Base-by-base conservation (phyloP, 2,113 vertebrate species). In the Spea bombifrons region DNA sequence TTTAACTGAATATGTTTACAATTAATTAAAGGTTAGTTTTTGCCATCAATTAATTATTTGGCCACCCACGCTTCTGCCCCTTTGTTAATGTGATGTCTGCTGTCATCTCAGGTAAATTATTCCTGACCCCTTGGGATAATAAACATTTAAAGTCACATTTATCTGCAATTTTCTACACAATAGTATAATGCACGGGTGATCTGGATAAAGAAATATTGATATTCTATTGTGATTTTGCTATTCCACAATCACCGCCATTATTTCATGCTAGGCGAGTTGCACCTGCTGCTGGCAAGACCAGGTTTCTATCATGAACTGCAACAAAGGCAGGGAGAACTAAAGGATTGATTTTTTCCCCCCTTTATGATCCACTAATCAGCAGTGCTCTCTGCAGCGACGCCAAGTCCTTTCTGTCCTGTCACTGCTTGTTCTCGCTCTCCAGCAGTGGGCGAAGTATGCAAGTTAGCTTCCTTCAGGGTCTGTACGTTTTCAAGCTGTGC, bases 381-480 rank as follows among this genome's bases (percentile, higher is more conserved):
- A 61, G 50, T 66, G 48, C 61, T 48, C 71, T 74, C 64, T 80
- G 63, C 71, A 61, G n/a, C 65, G 71, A 68, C n/a, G 71, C 63
- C 17, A 44, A 66, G 72, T 74, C 78, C 65, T 68, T 80, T 80
- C 78, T 80, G 52, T 80, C 70, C 77, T 74, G 78, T 80, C 78
- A 80, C 71, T 80, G 53, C 55, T 9, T 74, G 78, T 74, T 73
- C 71, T 74, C 73, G 73, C 78, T 80, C 47, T 67, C 78, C 78
- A 74, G 78, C 78, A 74, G 64, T 80, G 78, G 78, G 64, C 78
- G 74, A 80, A 74, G 78, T 80, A 80, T 80, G 78, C 78, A 74
- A 80, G 71, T 68, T 71, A 74, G 78, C 71, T 80, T 80, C 78
- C 71, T 80, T 65, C 69, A 45, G 43, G 52, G 78, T 68, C 78